Evolutionary conservation across 2,888 invertebrate genomes (phyloP).

Genomic region (Argyra leucocephala): DNA sequence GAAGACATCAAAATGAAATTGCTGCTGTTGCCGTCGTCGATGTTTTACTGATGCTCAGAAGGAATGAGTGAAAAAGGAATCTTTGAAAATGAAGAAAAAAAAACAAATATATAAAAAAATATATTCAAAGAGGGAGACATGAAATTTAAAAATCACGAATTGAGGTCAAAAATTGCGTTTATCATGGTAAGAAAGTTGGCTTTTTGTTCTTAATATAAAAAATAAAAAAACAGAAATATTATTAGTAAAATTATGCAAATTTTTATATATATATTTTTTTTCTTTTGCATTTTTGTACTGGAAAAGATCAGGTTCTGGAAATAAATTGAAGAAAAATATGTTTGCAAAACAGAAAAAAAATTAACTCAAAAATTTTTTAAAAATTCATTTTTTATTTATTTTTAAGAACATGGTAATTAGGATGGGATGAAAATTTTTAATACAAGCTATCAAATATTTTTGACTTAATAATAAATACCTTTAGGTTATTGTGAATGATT

Average conservation of each 20-base stretch:
- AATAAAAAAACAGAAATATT: background rate
- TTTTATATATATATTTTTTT: background rate
- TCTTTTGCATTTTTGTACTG: background rate
- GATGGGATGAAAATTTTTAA: no score
- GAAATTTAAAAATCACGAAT: background rate
- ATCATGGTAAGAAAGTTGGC: background rate
- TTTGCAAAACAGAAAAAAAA: no score
- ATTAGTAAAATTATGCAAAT: background rate
- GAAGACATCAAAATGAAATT: background rate
- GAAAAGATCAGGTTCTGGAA: background rate
- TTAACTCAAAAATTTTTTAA: no score
- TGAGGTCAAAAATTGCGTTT: constrained; percentile 1
- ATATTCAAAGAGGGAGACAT: no score
- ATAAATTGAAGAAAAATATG: no score
- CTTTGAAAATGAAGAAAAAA: no score
- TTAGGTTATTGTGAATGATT: no score
- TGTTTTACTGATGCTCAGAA: background rate
- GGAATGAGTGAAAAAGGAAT: background rate
- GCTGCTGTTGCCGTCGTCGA: background rate
- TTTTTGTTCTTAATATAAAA: no score
- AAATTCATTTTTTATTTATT: no score
- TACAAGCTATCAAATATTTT: no score
- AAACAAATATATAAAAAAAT: background rate
- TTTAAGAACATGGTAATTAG: no score
- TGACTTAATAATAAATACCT: no score